phyloP scores from a whole-genome alignment of 2,113 vertebrate genomes.

The Baryphthengus martii region DNA sequence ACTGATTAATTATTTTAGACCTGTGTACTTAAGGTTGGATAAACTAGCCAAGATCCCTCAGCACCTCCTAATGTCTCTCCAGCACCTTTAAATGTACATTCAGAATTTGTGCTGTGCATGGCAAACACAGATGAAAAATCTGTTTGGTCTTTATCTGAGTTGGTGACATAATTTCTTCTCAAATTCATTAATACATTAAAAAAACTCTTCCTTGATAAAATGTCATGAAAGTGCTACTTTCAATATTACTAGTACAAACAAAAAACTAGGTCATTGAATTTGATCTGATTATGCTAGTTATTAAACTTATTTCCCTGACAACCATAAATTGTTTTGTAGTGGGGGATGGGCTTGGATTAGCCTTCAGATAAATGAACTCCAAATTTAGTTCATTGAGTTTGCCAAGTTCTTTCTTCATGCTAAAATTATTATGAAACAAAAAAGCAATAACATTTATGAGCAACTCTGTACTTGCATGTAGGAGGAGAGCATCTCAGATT shows the following conservation, averaged over 20 bases:
- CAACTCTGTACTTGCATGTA: neutral
- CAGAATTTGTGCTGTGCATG: neutral
- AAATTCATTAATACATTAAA: neutral
- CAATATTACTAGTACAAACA: neutral
- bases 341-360: neutral
- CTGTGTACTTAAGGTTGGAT: neutral
- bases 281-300: conserved; percentile 15
- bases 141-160: neutral
- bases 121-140: neutral
- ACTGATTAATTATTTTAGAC: neutral
- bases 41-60: neutral
- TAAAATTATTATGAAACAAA: conserved; percentile 28
- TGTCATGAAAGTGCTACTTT: neutral
- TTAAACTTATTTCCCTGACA: conserved; percentile 2
- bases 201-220: neutral
- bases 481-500: conserved; percentile 3
- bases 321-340: neutral
- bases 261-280: neutral
- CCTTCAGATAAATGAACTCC: neutral
- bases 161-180: neutral
- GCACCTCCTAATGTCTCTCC: neutral
- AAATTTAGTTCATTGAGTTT: neutral
- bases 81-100: neutral
- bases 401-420: conserved; percentile 25
- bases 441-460: conserved; percentile 1